phyloP scores from a whole-genome alignment of 2,113 vertebrate species.

The Mesembrinibis cayennensis region DNA sequence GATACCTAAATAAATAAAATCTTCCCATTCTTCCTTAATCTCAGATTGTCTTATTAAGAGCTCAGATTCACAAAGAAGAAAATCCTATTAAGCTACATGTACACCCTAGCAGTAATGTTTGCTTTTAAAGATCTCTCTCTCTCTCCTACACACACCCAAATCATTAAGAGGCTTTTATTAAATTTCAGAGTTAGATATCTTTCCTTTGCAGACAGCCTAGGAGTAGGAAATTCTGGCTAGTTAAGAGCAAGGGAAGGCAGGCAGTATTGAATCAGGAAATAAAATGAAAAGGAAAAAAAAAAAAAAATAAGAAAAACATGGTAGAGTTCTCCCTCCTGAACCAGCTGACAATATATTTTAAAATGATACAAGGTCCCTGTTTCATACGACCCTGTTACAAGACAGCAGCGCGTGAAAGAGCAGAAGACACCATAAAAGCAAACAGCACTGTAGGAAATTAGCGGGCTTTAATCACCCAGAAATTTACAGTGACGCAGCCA shows the following conservation, averaged over 20 bases:
- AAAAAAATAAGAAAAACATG: conserved; percentile 8
- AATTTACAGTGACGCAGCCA: not conserved
- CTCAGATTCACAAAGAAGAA: conserved; percentile 42
- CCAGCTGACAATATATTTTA: not conserved
- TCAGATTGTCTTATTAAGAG: conserved; percentile 45
- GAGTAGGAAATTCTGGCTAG: conserved; percentile 56
- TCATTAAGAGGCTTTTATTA: conserved; percentile 69
- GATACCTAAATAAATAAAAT: conserved; percentile 6
- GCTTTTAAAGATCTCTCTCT: conserved; percentile 44
- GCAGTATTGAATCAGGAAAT: conserved; percentile 51
- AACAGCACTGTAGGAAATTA: not conserved
- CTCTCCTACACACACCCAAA: conserved; percentile 58
- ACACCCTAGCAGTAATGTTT: conserved; percentile 50
- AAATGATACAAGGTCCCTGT: not conserved
- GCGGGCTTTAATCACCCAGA: not conserved
- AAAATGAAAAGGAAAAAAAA: conserved; percentile 24
- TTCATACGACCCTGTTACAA: not conserved
- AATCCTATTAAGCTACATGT: conserved; percentile 44
- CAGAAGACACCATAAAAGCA: not conserved
- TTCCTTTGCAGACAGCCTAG: conserved; percentile 35
- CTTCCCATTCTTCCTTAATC: not conserved
- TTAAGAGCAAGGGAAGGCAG: conserved; percentile 14
- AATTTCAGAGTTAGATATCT: conserved; percentile 64
- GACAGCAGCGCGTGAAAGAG: not conserved
- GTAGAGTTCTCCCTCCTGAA: conserved; percentile 1